These are phyloP conservation scores for Litoditis marina DNA, from an alignment of 2,888 invertebrate species.

Conservation along the genomic window DNA sequence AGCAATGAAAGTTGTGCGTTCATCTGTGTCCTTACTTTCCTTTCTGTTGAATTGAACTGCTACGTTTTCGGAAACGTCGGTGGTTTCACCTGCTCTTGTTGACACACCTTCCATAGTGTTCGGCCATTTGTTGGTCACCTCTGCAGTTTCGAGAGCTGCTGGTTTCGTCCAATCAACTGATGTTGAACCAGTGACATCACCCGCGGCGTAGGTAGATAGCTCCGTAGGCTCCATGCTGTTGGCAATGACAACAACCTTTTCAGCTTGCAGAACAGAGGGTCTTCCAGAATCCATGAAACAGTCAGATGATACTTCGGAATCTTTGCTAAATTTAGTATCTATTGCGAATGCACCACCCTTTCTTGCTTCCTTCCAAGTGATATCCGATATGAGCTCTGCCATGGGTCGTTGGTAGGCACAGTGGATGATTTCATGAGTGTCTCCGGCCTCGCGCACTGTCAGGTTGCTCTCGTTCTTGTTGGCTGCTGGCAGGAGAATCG, in stretches of 20 bases:
- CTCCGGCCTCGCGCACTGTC: constrained; percentile 32
- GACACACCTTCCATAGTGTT: constrained; percentile 32
- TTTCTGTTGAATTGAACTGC: constrained; percentile 32
- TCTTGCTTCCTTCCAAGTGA: constrained; percentile 34
- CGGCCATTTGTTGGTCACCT: constrained; percentile 21
- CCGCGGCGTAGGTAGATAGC: constrained; percentile 19
- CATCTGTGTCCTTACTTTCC: constrained; percentile 22
- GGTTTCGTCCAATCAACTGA: constrained; percentile 21
- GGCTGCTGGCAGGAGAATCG: constrained; percentile 22
- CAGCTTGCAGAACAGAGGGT: constrained; percentile 30
- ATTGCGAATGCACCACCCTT: constrained; percentile 37
- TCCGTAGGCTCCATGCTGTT: constrained; percentile 18
- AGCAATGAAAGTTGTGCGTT: constrained; percentile 16
- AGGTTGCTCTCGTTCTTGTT: constrained; percentile 30
- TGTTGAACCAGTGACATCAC: constrained; percentile 10
- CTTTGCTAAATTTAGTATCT: constrained; percentile 26
- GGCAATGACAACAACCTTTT: constrained; percentile 29
- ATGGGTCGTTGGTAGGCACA: constrained; percentile 40
- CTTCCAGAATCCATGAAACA: constrained; percentile 32
- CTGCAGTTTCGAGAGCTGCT: constrained; percentile 15
- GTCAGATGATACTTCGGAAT: constrained; percentile 14
- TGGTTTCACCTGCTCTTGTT: constrained; percentile 35
- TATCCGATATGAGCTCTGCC: constrained; percentile 18
- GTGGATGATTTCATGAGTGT: constrained; percentile 47
- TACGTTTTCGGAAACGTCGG: constrained; percentile 34